A percentile compares a stretch with the other conserved stretches of the same genome.
phyloP scores from a whole-genome alignment of 2,888 invertebrate species.

The Latrodectus elegans region DNA sequence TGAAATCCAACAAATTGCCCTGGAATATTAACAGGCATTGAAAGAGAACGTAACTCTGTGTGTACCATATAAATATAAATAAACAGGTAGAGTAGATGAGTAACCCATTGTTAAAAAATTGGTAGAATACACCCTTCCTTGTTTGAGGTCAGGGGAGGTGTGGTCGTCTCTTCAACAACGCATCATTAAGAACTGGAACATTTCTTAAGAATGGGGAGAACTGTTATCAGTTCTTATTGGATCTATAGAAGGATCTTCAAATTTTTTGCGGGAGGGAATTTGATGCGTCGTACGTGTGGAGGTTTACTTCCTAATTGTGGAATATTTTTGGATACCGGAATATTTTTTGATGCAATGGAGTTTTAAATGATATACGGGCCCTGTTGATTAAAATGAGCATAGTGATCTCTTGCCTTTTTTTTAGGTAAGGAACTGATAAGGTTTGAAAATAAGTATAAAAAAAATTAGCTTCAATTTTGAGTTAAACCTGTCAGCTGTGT shows the following conservation, averaged over 20 bases:
- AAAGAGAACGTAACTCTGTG: conserved; percentile 37
- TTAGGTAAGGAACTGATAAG: too few species aligned
- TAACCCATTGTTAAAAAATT: conserved; percentile 43
- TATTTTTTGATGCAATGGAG: too few species aligned
- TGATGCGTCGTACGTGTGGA: background rate
- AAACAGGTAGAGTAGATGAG: conserved; percentile 29
- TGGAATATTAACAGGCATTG: conserved; percentile 51
- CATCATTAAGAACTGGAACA: conserved; percentile 56
- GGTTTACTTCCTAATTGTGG: too few species aligned
- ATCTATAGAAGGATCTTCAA: background rate
- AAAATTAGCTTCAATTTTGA: too few species aligned
- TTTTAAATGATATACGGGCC: too few species aligned
- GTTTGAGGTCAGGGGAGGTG: conserved; percentile 55
- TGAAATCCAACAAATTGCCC: conserved; percentile 15
- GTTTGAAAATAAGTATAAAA: too few species aligned
- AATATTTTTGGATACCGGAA: too few species aligned
- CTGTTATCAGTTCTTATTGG: background rate
- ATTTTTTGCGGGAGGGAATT: background rate
- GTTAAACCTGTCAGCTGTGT: too few species aligned
- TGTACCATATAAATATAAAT: conserved; percentile 31
- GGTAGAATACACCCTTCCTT: conserved; percentile 27
- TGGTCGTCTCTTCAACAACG: conserved; percentile 31
- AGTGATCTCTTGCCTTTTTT: too few species aligned
- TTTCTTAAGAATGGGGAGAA: conserved; percentile 6
- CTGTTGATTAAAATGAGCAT: too few species aligned